Evolutionary conservation across 2,797 vertebrate species (phyloP), one percentile per base, ranked within the genome.

Genomic region (Leptodactylus fallax): DNA sequence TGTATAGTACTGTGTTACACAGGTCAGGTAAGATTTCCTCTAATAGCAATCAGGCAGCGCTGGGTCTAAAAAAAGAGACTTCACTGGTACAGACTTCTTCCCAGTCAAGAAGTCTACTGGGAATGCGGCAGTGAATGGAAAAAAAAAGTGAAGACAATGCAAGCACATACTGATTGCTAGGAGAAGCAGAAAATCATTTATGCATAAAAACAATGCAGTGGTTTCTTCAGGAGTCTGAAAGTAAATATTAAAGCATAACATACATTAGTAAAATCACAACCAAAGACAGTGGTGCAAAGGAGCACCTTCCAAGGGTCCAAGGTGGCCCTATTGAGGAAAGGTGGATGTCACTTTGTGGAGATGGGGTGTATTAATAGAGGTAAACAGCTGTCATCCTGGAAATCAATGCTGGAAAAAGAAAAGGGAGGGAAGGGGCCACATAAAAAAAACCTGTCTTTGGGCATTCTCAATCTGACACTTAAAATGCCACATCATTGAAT

Each of bases 131-230:
- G 76, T 53, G 76, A 79, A 88, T 79, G 49, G 49, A 81, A 88
- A 85, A 80, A 47, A n/a, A 58, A 85, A 79, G 60, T 25, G 55
- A 85, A 88, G 25, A 79, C 56, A 88, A 81, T 88, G 56, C 49
- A 63, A 76, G 67, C 17, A 19, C n/a, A 36, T 55, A 27, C 8
- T 74, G 72, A 51, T 65, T 61, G 82, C 87, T 53, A 67, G 74
- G 81, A 71, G 51, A 74, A 76, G 55, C 23, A 61, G 67, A 58
- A 55, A 45, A 76, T 85, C 63, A 81, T 79, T 85, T 81, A 85
- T 88, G 83, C 87, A 88, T 88, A 85, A 83, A 84, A 47, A 85
- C 82, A 88, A 88, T 88, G 69, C 87, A 55, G 83, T 17, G 47
- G 11, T 85, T 81, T 85, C 67, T 9, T 8, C 27, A 53, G 23